Evolutionary conservation across 2,888 invertebrate species (phyloP), one percentile per base, ranked within the genome.

Genomic region (Caenorhabditis wallacei): DNA sequence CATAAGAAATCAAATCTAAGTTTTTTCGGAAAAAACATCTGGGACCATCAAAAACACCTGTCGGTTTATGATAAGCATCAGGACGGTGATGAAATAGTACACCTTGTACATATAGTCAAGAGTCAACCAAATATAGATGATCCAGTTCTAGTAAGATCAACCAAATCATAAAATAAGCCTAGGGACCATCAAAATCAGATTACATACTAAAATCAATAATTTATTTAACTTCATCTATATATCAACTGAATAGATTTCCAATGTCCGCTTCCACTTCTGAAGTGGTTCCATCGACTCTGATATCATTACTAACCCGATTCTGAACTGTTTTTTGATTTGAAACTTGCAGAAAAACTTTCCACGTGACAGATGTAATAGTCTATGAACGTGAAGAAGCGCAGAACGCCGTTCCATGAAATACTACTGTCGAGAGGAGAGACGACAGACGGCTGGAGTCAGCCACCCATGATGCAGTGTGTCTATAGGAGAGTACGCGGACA

Each of bases 301-400:
- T 51, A 20, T 16, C 16, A 16, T 24, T 24, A 30, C 24, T 57
- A 51, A 69, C 40, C 51, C 69, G 20, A 53, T 68, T 46, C 11
- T 53, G 48, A 54, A 76, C 69, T 59, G 51, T 76, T 69, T 46
- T 35, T 63, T 48, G 35, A 40, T 48, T 48, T 54, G 26, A 61
- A 63, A 43, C n/a, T 57, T 54, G 61, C 54, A 63, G n/a, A 69
- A 63, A 69, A 46, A 30, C 37, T 71, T 80, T 64, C 72, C 71
- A 80, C 66, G 72, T 72, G 80, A 80, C 61, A 43, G 11, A 43
- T n/a, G 22, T 64, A 54, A 70, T 30, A 68, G 40, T 43, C 8
- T n/a, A 56, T 63, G 56, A 69, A 57, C 80, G 70, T 81, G 75
- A 70, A 66, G 80, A 81, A 48, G 46, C 82, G 76, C 82, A 82